Evolutionary conservation across 37 sponge, comb jelly and placozoan species (phyloP).

Genomic region (Spongilla lacustris): DNA sequence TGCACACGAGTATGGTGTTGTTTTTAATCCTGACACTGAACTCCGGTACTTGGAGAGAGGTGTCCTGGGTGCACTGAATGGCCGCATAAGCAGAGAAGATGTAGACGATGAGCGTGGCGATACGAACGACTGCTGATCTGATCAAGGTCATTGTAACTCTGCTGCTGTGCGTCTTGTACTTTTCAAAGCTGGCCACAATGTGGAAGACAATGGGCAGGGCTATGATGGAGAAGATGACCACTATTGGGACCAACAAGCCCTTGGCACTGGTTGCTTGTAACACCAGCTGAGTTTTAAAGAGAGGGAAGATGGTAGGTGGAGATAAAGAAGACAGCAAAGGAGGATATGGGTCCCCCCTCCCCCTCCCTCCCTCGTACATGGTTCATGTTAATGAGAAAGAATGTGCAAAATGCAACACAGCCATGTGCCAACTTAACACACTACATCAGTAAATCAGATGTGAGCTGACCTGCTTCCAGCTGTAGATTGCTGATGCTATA

Average conservation of each 20-base stretch:
- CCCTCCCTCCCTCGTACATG: too few relatives aligned
- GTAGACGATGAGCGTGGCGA: background rate
- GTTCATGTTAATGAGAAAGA: too few relatives aligned
- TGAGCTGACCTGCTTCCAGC: background rate
- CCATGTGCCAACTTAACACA: too few relatives aligned
- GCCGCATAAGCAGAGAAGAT: background rate
- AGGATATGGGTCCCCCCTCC: too few relatives aligned
- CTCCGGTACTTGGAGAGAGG: background rate
- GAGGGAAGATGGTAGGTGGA: background rate
- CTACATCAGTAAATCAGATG: too few relatives aligned
- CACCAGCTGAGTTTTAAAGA: background rate
- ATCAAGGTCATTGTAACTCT: background rate
- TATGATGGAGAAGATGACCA: background rate
- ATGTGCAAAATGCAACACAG: too few relatives aligned
- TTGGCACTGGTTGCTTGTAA: background rate
- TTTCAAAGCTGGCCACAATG: background rate
- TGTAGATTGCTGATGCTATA: background rate
- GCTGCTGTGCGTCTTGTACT: background rate
- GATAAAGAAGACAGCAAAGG: too few relatives aligned
- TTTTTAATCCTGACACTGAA: background rate
- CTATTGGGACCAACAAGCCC: background rate
- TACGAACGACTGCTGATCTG: background rate
- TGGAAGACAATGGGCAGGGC: background rate
- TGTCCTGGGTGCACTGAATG: background rate
- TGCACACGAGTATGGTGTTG: background rate